Percentiles rank a stretch among this genome's conserved stretches.
Evolutionary conservation across 1,140 invertebrate species (phyloP).

Genomic region (Ceratitis capitata): DNA sequence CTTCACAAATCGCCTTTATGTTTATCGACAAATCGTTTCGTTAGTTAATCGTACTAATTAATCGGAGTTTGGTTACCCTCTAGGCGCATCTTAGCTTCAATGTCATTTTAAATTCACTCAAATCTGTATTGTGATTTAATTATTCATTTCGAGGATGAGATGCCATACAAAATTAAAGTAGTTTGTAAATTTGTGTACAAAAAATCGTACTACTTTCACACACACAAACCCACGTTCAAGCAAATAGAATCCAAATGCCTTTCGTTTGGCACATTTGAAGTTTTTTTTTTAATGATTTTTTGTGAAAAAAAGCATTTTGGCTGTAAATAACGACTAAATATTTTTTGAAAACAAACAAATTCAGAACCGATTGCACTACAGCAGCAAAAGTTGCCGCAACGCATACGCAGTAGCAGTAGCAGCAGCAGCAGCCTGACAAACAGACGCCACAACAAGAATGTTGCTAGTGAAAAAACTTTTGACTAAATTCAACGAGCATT

Average conservation of each 20-base stretch:
- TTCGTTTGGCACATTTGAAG: neutral
- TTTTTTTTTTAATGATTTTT: neutral
- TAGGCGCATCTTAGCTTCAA: neutral
- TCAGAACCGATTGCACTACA: neutral
- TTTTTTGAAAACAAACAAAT: neutral
- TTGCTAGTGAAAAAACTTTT: conserved; percentile 17
- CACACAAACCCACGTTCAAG: neutral
- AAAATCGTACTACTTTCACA: neutral
- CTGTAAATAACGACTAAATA: neutral
- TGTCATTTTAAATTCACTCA: conserved; percentile 34
- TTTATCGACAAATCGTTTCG: neutral
- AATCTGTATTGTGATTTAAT: conserved; percentile 40
- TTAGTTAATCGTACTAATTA: neutral
- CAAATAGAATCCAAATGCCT: neutral
- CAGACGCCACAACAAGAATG: neutral
- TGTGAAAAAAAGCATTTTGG: neutral
- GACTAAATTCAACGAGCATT: neutral
- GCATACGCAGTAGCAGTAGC: neutral
- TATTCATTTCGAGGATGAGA: neutral
- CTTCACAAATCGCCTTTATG: neutral
- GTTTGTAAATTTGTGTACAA: neutral
- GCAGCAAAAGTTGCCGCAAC: neutral
- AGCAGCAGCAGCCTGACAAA: neutral
- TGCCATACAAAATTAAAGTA: neutral
- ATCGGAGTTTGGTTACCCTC: too few species aligned